Conservation (phyloP, 2,888 invertebrate genomes). For the Apamea anceps region DNA sequence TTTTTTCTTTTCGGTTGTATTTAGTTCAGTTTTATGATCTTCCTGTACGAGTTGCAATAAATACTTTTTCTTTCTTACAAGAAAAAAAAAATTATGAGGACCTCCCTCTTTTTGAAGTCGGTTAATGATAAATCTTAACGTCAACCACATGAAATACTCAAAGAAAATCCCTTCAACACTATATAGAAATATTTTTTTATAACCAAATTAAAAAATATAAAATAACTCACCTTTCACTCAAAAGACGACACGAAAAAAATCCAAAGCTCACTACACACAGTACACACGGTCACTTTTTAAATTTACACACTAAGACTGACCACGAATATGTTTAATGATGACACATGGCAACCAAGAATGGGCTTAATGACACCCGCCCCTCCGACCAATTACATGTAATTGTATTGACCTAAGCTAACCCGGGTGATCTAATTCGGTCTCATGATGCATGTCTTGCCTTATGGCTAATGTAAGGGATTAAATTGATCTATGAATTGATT, state of each 20-base stretch:
- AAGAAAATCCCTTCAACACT: no score
- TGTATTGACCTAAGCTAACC: slow-evolving; percentile 89
- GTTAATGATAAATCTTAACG: background rate
- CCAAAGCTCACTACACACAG: slow-evolving; percentile 42
- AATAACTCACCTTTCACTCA: slow-evolving; percentile 28
- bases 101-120: no score
- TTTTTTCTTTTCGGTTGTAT: no score
- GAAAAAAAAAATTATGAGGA: no score
- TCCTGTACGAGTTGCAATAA: no score
- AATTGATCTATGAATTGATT: slow-evolving; percentile 58
- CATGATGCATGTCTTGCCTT: slow-evolving; percentile 80
- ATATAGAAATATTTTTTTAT: background rate
- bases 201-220: background rate
- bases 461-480: slow-evolving; percentile 58
- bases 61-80: no score
- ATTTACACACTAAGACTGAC: slow-evolving; percentile 58
- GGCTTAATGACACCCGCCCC: slow-evolving; percentile 80
- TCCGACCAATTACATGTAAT: slow-evolving; percentile 86
- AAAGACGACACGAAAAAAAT: slow-evolving; percentile 24
- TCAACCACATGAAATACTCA: background rate
- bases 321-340: slow-evolving; percentile 65
- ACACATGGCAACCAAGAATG: slow-evolving; percentile 71
- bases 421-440: slow-evolving; percentile 84
- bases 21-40: no score
- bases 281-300: slow-evolving; percentile 54